Base-by-base conservation (phyloP, 2,113 vertebrate genomes). In the Sinocyclocheilus grahami region DNA sequence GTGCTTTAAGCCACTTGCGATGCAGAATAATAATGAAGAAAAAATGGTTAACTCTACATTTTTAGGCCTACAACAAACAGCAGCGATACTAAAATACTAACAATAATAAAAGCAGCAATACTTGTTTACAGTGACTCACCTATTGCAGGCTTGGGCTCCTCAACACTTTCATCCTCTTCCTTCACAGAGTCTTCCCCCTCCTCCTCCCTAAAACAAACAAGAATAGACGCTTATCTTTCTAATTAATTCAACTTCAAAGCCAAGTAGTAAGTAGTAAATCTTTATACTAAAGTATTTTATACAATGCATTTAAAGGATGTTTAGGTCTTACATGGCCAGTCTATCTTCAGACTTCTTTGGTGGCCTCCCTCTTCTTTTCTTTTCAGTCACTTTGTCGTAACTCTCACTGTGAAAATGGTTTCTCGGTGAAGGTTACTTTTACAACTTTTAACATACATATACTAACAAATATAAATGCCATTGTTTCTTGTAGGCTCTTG, bases 321-420 rank as follows among this genome's bases (percentile, higher is more conserved):
- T 55, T 48, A n/a, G 37, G 10, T n/a, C 67, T 78, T 94, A 99
- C 98, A 94, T 96, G 37, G 92, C 91, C 30, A 63, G 12, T 89
- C 58, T n/a, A 83, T 97, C 97, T 27, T 97, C 97, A 12, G 95
- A 84, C 42, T 94, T 97, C 89, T 99, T 99, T 24, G 98, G 97
- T 76, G 98, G 98, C 90, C 98, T 95, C 87, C 98, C 97, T 90
- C 97, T 95, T 92, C 95, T 94, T 89, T 93, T 97, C 91, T 95
- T 97, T 90, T 96, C 96, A 5, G 37, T 37, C 37, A 37, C 37
- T 53, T 4, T 89, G 7, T 92, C 94, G 48, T 86, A 3, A n/a
- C 33, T 30, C 85, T 94, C 93, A 88, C 93, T 94, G 81, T 30
- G 20, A 22, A n/a, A 42, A 85, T 11, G 6, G 2, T 62, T 62